phyloP scores from a whole-genome alignment of 2,888 invertebrate species.

The Griposia aprilina region DNA sequence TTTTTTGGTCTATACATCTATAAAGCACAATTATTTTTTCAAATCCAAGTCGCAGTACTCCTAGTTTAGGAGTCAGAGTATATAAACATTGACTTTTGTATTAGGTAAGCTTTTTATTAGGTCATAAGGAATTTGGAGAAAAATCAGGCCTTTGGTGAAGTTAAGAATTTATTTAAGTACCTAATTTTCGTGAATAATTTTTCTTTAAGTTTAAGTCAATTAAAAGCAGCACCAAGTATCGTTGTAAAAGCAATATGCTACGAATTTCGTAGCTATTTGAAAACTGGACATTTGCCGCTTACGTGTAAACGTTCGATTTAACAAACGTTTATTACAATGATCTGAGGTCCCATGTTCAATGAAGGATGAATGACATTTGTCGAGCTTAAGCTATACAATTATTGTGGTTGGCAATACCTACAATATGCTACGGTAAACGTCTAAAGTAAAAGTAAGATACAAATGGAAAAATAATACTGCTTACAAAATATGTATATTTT shows the following conservation, averaged over 20 bases:
- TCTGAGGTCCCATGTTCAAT: background rate
- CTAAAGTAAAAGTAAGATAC: background rate
- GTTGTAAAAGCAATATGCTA: background rate
- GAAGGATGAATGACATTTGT: background rate
- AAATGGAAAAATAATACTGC: background rate
- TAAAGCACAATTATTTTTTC: background rate
- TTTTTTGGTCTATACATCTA: background rate
- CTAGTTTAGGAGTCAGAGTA: too few relatives aligned
- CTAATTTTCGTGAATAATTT: background rate
- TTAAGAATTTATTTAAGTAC: too few relatives aligned
- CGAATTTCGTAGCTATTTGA: background rate
- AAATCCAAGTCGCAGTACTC: too few relatives aligned
- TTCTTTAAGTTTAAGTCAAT: background rate
- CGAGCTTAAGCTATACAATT: background rate
- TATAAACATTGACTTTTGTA: too few relatives aligned
- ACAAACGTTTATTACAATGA: too few relatives aligned
- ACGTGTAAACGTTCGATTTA: too few relatives aligned
- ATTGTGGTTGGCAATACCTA: background rate
- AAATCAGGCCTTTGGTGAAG: background rate
- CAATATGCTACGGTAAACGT: background rate
- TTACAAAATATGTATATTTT: background rate
- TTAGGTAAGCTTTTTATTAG: too few relatives aligned
- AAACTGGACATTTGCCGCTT: background rate
- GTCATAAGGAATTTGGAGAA: too few relatives aligned
- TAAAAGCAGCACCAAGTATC: background rate